A percentile compares a stretch with the other conserved stretches of the same genome.
These are phyloP conservation scores for Bombus picipes DNA, from an alignment of 1,140 invertebrate genomes.

Conservation along the genomic window DNA sequence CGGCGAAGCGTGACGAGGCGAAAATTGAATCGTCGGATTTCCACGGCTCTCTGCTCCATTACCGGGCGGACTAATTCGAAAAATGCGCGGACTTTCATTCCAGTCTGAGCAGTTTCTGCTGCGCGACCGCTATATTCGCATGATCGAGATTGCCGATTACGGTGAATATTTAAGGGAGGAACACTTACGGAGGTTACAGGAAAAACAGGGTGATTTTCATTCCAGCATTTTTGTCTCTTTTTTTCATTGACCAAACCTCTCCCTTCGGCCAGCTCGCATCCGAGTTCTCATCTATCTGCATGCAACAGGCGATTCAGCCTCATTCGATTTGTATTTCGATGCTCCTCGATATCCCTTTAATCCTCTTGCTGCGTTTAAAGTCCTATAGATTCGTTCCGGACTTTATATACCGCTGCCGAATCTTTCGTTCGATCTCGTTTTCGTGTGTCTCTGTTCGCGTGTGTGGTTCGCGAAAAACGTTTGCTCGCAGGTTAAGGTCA, in stretches of 20 bases:
- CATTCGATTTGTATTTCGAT: conserved; percentile 59
- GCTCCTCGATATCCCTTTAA: conserved; percentile 55
- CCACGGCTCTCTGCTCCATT: conserved; percentile 17
- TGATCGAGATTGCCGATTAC: conserved; percentile 30
- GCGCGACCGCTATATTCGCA: background rate
- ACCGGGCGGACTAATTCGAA: conserved; percentile 24
- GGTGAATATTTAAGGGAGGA: background rate
- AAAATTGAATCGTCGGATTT: conserved; percentile 52
- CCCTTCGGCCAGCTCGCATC: background rate
- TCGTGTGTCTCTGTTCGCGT: background rate
- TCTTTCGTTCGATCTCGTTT: background rate
- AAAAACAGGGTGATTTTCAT: conserved; percentile 1
- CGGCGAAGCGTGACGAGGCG: background rate
- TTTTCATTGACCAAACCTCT: background rate
- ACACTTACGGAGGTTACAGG: conserved; percentile 21
- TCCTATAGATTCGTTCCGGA: conserved; percentile 23
- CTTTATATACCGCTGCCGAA: background rate
- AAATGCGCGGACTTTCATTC: conserved; percentile 23
- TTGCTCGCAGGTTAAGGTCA: too few relatives aligned
- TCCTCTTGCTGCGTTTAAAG: conserved; percentile 57
- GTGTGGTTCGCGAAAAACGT: background rate
- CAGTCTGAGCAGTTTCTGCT: background rate
- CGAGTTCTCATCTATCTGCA: conserved; percentile 31
- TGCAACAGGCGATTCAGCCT: conserved; percentile 54
- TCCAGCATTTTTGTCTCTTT: too few relatives aligned